Base-by-base conservation (phyloP, 2,797 vertebrate genomes). In the Anguilla marmorata region DNA sequence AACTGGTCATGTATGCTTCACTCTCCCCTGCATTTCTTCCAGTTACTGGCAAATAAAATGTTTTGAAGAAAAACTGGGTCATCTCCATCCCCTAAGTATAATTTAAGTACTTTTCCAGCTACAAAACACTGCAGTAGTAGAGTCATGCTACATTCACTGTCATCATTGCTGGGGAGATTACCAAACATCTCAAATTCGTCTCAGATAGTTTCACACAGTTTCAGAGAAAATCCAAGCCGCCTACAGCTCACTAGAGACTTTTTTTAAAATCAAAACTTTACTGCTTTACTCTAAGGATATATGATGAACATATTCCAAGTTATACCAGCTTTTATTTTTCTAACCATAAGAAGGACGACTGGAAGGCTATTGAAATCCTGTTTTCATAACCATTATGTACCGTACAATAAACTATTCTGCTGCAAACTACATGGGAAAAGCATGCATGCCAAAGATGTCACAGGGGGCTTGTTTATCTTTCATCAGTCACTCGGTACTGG, bases 41-140 rank as follows among this genome's bases (percentile, higher is more conserved):
- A 87, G 91, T 91, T 91, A 94, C 92, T 94, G 93, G 95, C 94
- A 92, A 89, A 92, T 90, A 91, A 86, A 24, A 92, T 91, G 90
- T 94, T 27, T 93, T 91, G 92, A 93, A 93, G 93, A 93, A 95
- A 93, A 96, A 95, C 93, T 95, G 93, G 94, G 95, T 95, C 94
- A 95, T 94, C 92, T 92, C 91, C 93, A 80, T 87, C 90, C 91
- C 56, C 45, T 52, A 85, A 80, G 69, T 60, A 86, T 37, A 58
- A 30, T 88, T 63, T 45, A 80, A 88, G 84, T 88, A 82, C 69
- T 86, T 86, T 88, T 86, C 74, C 87, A 88, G 84, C 50, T 66
- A 41, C 66, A 60, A 87, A 90, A 54, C 30, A 60, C 50, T 6
- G 8, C 56, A 63, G 60, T 74, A 30, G 52, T 69, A 48, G 63